Base-by-base conservation (phyloP, 92 coral and sea anemone species). In the Micromussa lordhowensis region DNA sequence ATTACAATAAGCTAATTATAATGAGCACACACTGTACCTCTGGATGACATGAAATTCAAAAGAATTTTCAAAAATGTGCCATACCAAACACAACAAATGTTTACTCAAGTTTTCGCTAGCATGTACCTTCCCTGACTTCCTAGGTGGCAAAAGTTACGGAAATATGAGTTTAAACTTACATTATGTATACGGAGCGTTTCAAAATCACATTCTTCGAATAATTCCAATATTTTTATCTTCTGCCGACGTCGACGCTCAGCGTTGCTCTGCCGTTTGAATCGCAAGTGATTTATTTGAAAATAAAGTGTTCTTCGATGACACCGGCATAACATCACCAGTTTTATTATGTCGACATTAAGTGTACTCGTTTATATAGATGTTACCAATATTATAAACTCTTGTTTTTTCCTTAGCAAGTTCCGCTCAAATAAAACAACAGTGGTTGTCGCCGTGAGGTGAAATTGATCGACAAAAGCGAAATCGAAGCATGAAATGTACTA, bases 151-250 rank as follows among this genome's bases (percentile, higher is more conserved):
- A 19, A 40, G 35, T 82, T 66, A 68, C 38, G 57, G 55, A 30
- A 22, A 82, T 68, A 16, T 12, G 22, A 17, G 31, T 19, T 19
- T 26, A 69, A 54, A 6, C 10, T 38, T 68, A 21, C 21, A 48
- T 1, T 16, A 26, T 6, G 26, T 53, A 68, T 19, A 30, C 31
- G 26, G n/a, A 16, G 0, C 55, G 26, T 66, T 28, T 31, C 0
- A 22, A 24, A 10, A 44, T 48, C 0, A 82, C 86, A 82, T 82
- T 82, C 85, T 66, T 69, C 40, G 58, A 74, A 58, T 75, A 54
- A 84, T 72, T 72, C 26, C 19, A 24, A 61, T 61, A 61, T 61
- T 61, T 61, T 13, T 61, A 44, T 44, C 1, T 9, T 44, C 51
- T 8, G 51, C 13, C 51, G 51, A 44, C 51, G 51, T 1, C 51